A percentile compares a stretch with the other conserved stretches of the same genome.
Evolutionary conservation across 2,888 invertebrate species (phyloP).

Genomic region (Elysia crispata): DNA sequence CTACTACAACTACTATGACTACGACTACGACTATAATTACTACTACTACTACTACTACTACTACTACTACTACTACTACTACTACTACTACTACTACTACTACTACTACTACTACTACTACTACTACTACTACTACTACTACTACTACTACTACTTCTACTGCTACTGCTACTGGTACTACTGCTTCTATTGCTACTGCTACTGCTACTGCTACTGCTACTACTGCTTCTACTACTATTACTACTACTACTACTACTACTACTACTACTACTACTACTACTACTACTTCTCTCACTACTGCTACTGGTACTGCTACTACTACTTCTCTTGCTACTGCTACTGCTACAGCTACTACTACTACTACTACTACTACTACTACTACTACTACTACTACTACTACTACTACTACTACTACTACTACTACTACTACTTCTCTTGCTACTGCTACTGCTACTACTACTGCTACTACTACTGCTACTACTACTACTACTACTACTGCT

Average conservation of each 20-base stretch:
- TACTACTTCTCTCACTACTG: too few species aligned
- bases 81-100: conserved; percentile 4
- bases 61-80: conserved; percentile 9
- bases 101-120: conserved; percentile 4
- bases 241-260: conserved; percentile 9
- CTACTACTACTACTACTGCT: conserved; percentile 5
- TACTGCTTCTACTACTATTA: too few species aligned
- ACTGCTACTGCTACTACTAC: conserved; percentile 1
- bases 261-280: conserved; percentile 3
- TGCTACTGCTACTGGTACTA: too few species aligned
- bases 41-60: too few species aligned
- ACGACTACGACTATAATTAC: too few species aligned
- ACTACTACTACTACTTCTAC: too few species aligned
- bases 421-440: not conserved
- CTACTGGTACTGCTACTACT: not conserved
- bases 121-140: conserved; percentile 9
- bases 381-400: not conserved
- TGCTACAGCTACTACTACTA: not conserved
- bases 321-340: not conserved
- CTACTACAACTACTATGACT: too few species aligned
- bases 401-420: conserved; percentile 13
- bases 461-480: conserved; percentile 6
- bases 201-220: too few species aligned
- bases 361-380: conserved; percentile 10
- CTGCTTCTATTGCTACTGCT: too few species aligned